Evolutionary conservation across 2,113 vertebrate species (phyloP), one percentile per base, ranked within the genome.

Genomic region (Sinocyclocheilus anophthalmus): DNA sequence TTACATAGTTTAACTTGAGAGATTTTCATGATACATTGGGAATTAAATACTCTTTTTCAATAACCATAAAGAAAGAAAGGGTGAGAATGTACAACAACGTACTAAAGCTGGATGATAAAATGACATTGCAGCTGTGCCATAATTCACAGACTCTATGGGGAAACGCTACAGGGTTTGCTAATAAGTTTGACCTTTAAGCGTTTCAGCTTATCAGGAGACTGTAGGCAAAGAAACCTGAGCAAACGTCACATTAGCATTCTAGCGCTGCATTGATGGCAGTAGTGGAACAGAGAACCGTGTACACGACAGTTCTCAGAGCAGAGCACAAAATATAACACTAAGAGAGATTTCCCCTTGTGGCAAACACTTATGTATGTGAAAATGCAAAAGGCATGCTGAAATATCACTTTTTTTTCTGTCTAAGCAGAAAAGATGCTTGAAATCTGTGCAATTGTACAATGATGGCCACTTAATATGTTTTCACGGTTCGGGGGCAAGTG

Each of bases 151-250:
- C 57, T 86, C 67, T 45, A 55, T 20, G 13, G 48, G 24, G 85
- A 76, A 81, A 48, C 7, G 0, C 59, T 26, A 61, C 63, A 63
- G 24, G 22, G 20, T 42, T 82, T 69, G 67, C 85, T 86, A 88
- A 88, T 88, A 88, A 88, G 81, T 88, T 81, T 88, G 88, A 86
- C 85, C 87, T 86, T 88, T 86, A 10, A 61, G 75, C 30, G 11
- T 77, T 26, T 84, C 33, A 26, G 65, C 53, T 86, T 78, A 84
- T 85, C 82, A 83, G 80, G 61, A 24, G 26, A 78, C 81, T 42
- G 42, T 70, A 70, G 65, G 81, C 65, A 83, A 69, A 55, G 45
- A 83, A 83, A 83, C 81, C 81, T 55, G 81, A 39, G 26, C 65
- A 53, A 83, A 83, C 65, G 65, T 55, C 48, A 83, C 81, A 83